phyloP scores from a whole-genome alignment of 2,888 invertebrate species.

The Stenodera caucasica region DNA sequence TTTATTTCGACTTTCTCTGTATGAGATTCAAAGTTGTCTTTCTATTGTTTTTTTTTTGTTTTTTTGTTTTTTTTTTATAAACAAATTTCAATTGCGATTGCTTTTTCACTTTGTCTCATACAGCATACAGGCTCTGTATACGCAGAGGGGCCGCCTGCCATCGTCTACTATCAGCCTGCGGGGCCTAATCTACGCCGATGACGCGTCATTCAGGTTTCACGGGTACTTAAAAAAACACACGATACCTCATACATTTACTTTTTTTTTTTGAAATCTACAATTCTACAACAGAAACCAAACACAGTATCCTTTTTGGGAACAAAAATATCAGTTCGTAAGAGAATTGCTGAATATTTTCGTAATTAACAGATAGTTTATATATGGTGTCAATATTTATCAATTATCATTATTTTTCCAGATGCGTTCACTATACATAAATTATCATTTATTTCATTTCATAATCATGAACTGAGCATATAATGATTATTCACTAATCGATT shows the following conservation, averaged over 20 bases:
- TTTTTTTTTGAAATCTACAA: slow-evolving; percentile 9
- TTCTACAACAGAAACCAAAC: too few relatives aligned
- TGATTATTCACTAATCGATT: neutral
- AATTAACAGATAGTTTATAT: slow-evolving; percentile 19
- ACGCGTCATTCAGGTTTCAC: slow-evolving; percentile 57
- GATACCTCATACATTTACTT: slow-evolving; percentile 34
- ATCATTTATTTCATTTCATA: neutral
- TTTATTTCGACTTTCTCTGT: slow-evolving; percentile 34
- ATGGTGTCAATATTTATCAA: neutral
- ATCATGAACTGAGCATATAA: slow-evolving; percentile 10
- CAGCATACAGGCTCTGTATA: slow-evolving; percentile 58
- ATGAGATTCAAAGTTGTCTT: slow-evolving; percentile 45
- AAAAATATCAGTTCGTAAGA: neutral
- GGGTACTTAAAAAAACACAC: slow-evolving; percentile 57
- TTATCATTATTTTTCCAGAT: neutral
- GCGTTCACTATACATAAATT: slow-evolving; percentile 16
- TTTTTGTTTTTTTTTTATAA: slow-evolving; percentile 20
- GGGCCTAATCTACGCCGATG: slow-evolving; percentile 58
- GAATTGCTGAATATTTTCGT: slow-evolving; percentile 13
- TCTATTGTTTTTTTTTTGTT: slow-evolving; percentile 8
- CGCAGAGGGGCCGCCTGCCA: slow-evolving; percentile 58
- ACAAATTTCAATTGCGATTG: slow-evolving; percentile 50
- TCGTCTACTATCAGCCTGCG: slow-evolving; percentile 57
- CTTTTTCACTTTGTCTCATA: slow-evolving; percentile 58
- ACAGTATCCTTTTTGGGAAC: slow-evolving; percentile 22